Evolutionary conservation across 2,797 vertebrate species (phyloP).

Genomic region (Phyllotis vaccarum): DNA sequence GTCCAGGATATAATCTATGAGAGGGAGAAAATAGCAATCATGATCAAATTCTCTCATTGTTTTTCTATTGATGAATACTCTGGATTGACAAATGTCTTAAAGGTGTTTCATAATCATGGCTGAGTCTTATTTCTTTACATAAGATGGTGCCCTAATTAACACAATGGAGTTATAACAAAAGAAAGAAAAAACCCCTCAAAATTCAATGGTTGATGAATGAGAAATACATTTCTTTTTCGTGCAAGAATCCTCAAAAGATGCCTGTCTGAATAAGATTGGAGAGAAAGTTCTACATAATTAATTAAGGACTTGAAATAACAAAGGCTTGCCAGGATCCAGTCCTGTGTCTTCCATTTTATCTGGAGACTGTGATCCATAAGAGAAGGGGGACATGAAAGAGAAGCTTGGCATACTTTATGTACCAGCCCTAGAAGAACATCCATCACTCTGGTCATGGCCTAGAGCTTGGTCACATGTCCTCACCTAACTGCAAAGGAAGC

Average conservation of each 20-base stretch:
- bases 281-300: not conserved
- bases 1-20: not conserved
- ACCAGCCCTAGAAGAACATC: not conserved
- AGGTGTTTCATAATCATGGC: not conserved
- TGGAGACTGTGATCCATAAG: not conserved
- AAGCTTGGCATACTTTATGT: not conserved
- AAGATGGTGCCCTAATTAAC: not conserved
- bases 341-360: not conserved
- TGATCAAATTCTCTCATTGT: not conserved
- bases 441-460: constrained; percentile 28
- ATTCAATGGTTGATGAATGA: not conserved
- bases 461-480: not conserved
- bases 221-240: not conserved
- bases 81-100: not conserved
- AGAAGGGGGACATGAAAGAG: not conserved
- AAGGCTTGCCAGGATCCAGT: not conserved
- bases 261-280: not conserved
- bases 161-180: not conserved
- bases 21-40: not conserved
- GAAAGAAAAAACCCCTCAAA: not conserved
- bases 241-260: not conserved
- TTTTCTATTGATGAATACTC: not conserved
- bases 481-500: constrained; percentile 17
- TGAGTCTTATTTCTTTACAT: not conserved
- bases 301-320: not conserved